These are phyloP conservation scores for Lochmaea capreae DNA, from an alignment of 2,888 invertebrate species.

Conservation along the genomic window DNA sequence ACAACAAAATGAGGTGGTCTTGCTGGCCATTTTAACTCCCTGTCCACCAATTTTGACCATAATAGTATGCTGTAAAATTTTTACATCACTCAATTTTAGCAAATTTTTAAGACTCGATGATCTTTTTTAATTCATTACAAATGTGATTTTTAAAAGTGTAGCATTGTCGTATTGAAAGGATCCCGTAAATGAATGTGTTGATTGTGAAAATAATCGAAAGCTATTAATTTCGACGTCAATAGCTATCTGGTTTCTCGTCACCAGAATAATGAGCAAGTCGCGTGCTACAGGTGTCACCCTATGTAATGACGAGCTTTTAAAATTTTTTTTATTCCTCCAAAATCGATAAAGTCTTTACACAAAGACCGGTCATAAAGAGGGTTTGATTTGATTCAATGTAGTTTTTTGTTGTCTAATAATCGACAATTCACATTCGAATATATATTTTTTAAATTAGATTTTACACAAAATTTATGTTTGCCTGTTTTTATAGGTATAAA, in stretches of 20 bases:
- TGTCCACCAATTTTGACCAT: too few species aligned
- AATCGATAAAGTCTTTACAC: constrained; percentile 36
- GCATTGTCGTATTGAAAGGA: constrained; percentile 40
- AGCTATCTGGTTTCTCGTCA: constrained; percentile 53
- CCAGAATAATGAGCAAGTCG: constrained; percentile 61
- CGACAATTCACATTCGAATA: neutral
- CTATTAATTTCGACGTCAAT: constrained; percentile 63
- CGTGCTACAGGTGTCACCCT: constrained; percentile 62
- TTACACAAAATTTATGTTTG: too few species aligned
- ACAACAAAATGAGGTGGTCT: too few species aligned
- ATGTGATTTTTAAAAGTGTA: constrained; percentile 9
- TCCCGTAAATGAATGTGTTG: constrained; percentile 54
- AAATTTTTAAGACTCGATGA: too few species aligned
- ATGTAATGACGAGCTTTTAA: constrained; percentile 57
- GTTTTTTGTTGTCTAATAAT: neutral
- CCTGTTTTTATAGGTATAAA: too few species aligned
- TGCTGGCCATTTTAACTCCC: too few species aligned
- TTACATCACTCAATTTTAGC: too few species aligned
- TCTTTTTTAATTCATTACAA: too few species aligned
- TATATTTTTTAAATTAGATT: neutral
- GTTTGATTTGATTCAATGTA: constrained; percentile 36
- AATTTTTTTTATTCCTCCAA: constrained; percentile 30
- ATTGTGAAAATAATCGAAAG: constrained; percentile 63
- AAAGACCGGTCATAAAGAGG: constrained; percentile 30
- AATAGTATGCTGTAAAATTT: too few species aligned